Base-by-base conservation (phyloP, 2,888 invertebrate genomes). In the Tetrapedia diversipes region DNA sequence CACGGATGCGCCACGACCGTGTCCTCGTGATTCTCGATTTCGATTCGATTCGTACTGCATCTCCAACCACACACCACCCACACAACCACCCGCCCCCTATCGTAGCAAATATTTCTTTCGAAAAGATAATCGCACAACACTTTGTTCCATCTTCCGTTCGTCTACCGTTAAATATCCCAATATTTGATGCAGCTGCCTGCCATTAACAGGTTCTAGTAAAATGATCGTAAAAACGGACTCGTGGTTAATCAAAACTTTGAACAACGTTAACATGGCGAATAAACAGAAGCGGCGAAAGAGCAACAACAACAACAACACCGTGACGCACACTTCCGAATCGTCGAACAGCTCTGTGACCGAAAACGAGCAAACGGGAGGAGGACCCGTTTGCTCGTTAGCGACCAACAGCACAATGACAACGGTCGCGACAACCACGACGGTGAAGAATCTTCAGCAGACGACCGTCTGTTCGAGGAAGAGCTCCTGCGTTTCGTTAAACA, bases 191-290 rank as follows among this genome's bases (percentile, higher is more conserved):
- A 75, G 76, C 75, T 75, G 60, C 75, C 74, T n/a, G n/a, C n/a
- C 75, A n/a, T 82, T 73, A 76, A 81, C 65, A 82, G 84, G 79
- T 74, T 74, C 73, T 63, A 61, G 77, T 19, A 90, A 84, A 68
- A 84, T 76, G 4, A 90, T 88, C 63, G 84, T 91, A 34, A 90
- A 89, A 70, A 90, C 90, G 34, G 90, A 90, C 70, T 88, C 89
- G 24, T 90, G 90, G 90, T 78, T 90, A 54, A 89, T 90, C 53
- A 85, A 86, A 34, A 90, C 90, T 10, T 73, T 90, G 49, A 90
- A 85, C 78, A 87, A 89, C 49, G 89, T 84, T n/a, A 87, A 82
- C 41, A 81, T 87, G 67, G 81, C 81, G 34, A 76, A 66, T 53
- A 83, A 83, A 27, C 77, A 79, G 65, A 83, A 79, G 43, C 77